phyloP scores from a whole-genome alignment of 1,140 invertebrate genomes.

The Listronotus bonariensis region DNA sequence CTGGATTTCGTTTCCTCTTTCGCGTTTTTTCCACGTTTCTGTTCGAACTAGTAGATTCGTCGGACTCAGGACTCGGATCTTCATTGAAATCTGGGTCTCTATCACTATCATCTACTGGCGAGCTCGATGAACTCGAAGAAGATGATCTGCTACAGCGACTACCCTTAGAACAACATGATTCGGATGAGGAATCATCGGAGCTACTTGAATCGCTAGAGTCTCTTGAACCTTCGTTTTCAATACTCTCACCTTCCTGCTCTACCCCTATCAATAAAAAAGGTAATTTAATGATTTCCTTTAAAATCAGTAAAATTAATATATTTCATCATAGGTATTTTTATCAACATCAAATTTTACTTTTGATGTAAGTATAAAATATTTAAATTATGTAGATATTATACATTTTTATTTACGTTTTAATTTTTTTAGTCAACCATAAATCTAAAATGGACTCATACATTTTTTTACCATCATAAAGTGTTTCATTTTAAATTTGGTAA shows the following conservation, averaged over 20 bases:
- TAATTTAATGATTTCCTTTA: neutral
- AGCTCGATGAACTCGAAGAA: neutral
- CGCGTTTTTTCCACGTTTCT: neutral
- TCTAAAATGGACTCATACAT: too few relatives aligned
- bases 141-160: constrained; percentile 1
- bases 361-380: too few relatives aligned
- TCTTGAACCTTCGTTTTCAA: neutral
- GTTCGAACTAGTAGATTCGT: constrained; percentile 12
- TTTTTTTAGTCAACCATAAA: too few relatives aligned
- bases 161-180: neutral
- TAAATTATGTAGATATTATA: too few relatives aligned
- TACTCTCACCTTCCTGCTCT: neutral
- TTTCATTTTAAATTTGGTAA: too few relatives aligned
- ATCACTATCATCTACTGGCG: constrained; percentile 1
- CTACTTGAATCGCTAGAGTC: neutral
- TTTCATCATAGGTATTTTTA: too few relatives aligned
- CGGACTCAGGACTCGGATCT: constrained; percentile 1
- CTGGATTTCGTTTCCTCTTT: constrained; percentile 1
- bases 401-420: too few relatives aligned
- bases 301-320: neutral
- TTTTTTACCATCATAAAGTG: too few relatives aligned
- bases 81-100: constrained; percentile 1
- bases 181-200: constrained; percentile 3
- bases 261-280: neutral
- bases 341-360: too few relatives aligned